Conservation (phyloP, 2,888 invertebrate genomes). For the Proisotoma minuta region DNA sequence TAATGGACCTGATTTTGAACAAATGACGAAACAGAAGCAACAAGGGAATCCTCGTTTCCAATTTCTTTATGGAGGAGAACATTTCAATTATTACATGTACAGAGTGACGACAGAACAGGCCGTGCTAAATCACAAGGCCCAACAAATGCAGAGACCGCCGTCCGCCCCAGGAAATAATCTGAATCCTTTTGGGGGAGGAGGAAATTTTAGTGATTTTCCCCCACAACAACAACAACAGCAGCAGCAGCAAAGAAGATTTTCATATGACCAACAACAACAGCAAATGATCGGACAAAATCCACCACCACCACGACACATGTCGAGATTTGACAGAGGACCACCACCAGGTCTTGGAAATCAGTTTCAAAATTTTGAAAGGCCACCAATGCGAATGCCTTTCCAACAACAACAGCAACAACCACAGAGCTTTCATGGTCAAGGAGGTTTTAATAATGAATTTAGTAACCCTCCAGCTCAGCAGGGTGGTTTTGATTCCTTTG, state of each 20-base stretch:
- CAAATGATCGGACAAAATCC: constrained; percentile 23
- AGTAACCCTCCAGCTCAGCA: constrained; percentile 6
- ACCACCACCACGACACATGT: constrained; percentile 14
- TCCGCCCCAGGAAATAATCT: constrained; percentile 14
- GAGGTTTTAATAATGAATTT: constrained; percentile 9
- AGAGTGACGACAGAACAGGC: constrained; percentile 93
- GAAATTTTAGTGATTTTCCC: constrained; percentile 24
- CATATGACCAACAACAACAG: constrained; percentile 16
- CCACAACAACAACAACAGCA: constrained; percentile 24
- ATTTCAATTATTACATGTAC: constrained; percentile 93
- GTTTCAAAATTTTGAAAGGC: constrained; percentile 38
- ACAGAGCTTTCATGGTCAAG: constrained; percentile 14
- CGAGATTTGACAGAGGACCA: constrained; percentile 1
- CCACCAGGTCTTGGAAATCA: constrained; percentile 9
- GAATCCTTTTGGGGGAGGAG: constrained; percentile 15
- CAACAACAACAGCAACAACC: constrained; percentile 30
- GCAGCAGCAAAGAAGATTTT: constrained; percentile 20
- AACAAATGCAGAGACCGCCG: constrained; percentile 44
- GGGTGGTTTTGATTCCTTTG: constrained; percentile 23
- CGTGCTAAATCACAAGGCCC: constrained; percentile 54
- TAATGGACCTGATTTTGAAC: constrained; percentile 99
- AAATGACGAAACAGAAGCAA: constrained; percentile 98
- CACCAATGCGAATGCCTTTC: constrained; percentile 31
- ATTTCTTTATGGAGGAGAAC: constrained; percentile 93
- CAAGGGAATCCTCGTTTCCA: constrained; percentile 96